phyloP scores from a whole-genome alignment of 2,113 vertebrate species.

The Protobothrops mucrosquamatus region DNA sequence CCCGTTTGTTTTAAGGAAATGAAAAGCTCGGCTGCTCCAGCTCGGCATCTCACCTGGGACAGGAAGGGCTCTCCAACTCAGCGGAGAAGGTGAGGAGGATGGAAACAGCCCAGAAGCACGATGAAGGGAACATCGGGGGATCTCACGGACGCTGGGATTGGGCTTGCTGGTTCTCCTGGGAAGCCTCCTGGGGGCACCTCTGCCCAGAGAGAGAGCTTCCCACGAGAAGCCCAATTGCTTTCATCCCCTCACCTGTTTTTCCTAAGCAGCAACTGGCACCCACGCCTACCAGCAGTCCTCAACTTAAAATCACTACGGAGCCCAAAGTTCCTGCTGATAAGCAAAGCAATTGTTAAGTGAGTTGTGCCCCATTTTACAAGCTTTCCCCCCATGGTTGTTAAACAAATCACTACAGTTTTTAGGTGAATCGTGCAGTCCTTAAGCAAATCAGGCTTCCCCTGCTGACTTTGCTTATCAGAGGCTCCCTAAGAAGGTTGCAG shows the following conservation, averaged over 20 bases:
- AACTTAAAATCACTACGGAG: not conserved
- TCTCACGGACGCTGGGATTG: too few species aligned
- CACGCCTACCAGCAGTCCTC: not conserved
- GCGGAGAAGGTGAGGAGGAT: not conserved
- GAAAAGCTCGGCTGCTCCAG: not conserved
- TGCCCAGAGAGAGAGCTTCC: not conserved
- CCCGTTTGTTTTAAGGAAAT: constrained; percentile 42
- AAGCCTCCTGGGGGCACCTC: not conserved
- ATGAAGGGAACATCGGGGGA: too few species aligned
- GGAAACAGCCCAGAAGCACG: not conserved
- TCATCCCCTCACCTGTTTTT: not conserved
- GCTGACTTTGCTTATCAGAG: not conserved
- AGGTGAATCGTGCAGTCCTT: not conserved
- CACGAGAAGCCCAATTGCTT: not conserved
- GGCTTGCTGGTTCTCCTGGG: not conserved
- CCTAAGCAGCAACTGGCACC: not conserved
- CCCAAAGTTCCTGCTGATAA: not conserved
- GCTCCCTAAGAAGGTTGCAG: not conserved
- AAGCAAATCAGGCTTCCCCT: not conserved
- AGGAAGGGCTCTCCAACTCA: not conserved
- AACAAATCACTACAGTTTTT: not conserved
- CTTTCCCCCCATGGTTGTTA: not conserved
- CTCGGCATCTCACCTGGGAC: not conserved
- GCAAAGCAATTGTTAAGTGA: not conserved
- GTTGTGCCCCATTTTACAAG: not conserved